These are phyloP conservation scores for Pheosia tremula DNA, from an alignment of 2,888 invertebrate species.

Conservation along the genomic window DNA sequence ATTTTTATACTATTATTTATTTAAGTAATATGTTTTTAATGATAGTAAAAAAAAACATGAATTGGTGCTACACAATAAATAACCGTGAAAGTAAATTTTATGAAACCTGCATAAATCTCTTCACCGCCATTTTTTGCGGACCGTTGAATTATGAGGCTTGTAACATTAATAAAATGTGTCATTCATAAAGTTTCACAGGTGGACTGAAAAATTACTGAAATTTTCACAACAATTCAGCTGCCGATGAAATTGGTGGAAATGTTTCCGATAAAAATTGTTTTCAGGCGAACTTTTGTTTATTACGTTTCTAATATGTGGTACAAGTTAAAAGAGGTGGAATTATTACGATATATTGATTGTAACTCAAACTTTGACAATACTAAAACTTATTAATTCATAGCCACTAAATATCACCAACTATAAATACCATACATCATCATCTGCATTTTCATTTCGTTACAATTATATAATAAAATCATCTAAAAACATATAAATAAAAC, in stretches of 20 bases:
- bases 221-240: slow-evolving; percentile 24
- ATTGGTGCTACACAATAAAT: neutral
- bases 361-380: no score
- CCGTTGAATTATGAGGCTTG: slow-evolving; percentile 21
- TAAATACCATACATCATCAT: no score
- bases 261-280: slow-evolving; percentile 42
- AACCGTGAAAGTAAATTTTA: neutral
- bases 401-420: no score
- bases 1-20: no score
- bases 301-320: slow-evolving; percentile 29
- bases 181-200: slow-evolving; percentile 35
- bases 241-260: slow-evolving; percentile 35
- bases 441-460: no score
- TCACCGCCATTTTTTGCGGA: neutral
- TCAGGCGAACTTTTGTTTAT: slow-evolving; percentile 41
- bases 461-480: no score
- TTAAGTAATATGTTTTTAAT: no score
- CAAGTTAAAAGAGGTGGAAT: slow-evolving; percentile 15
- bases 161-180: slow-evolving; percentile 22
- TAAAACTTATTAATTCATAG: no score
- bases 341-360: neutral
- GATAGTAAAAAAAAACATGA: no score
- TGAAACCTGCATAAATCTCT: neutral
- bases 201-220: slow-evolving; percentile 25
- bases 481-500: no score